Evolutionary conservation across 2,888 invertebrate genomes (phyloP), one percentile per base, ranked within the genome.

Genomic region (Conchocele bisecta): DNA sequence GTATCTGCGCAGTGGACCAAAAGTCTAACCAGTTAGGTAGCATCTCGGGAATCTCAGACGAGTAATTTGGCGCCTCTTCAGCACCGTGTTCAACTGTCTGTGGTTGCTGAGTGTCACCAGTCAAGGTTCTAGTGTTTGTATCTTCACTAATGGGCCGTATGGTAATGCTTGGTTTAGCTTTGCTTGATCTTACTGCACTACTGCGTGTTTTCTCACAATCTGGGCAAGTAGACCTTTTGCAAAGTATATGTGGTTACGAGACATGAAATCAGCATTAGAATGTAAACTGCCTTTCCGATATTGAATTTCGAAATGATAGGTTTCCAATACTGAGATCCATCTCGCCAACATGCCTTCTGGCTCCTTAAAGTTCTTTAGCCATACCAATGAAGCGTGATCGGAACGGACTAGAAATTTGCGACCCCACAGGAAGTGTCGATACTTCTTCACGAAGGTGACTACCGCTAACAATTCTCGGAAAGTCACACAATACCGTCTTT

Each of bases 271-370:
- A 13, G 56, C 64, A 56, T 64, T 64, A 11, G 35, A 20, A 37
- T 64, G 48, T 20, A 33, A 33, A 11, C 24, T 26, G 28, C 57
- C 58, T 22, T 29, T 26, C 3, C 57, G 29, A 13, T 41, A 65
- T 6, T 37, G 6, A 3, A 65, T 50, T 13, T 65, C 33, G 17
- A n/a, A 61, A 5, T 53, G 50, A 33, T 50, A 65, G 17, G 50
- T n/a, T n/a, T n/a, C n/a, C n/a, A n/a, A n/a, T n/a, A n/a, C n/a
- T n/a, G n/a, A n/a, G n/a, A n/a, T n/a, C 58, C 44, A 65, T 1
- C 64, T 29, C 15, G 57, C 64, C 26, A 65, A 15, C 24, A 57
- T 41, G 22, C 64, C 64, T 26, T 56, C 31, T 3, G 64, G 64
- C 17, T 65, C 64, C 33, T 48, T 46, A 20, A 65, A 57, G 11